These are phyloP conservation scores for Harpegnathos saltator DNA, from an alignment of 1,140 invertebrate species.

Conservation along the genomic window DNA sequence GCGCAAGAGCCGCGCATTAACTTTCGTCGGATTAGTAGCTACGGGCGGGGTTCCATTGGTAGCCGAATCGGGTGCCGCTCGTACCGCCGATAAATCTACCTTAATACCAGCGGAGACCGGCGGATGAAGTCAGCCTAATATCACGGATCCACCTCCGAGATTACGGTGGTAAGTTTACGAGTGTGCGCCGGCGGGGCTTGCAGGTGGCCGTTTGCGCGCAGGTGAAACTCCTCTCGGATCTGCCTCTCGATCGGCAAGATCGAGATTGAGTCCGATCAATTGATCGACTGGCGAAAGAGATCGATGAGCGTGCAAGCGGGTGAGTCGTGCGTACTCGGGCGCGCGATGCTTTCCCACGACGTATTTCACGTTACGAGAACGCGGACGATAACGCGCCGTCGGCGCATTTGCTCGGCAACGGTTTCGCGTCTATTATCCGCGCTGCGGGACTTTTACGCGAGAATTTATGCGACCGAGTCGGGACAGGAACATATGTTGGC, in stretches of 20 bases:
- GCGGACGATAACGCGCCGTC: constrained; percentile 23
- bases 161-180: constrained; percentile 56
- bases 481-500: constrained; percentile 52
- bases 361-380: constrained; percentile 26
- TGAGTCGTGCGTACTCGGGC: constrained; percentile 3
- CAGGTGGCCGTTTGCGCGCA: constrained; percentile 29
- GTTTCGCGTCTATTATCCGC: constrained; percentile 58
- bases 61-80: constrained; percentile 20
- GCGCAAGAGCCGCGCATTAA: constrained; percentile 44
- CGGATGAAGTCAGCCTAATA: constrained; percentile 48
- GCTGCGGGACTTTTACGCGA: constrained; percentile 23
- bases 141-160: constrained; percentile 52
- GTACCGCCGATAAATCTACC: constrained; percentile 59
- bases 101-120: constrained; percentile 32
- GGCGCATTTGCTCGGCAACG: constrained; percentile 3
- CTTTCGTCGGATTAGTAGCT: constrained; percentile 62
- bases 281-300: constrained; percentile 30
- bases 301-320: constrained; percentile 1
- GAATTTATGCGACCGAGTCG: constrained; percentile 52
- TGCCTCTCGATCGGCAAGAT: no score
- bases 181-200: constrained; percentile 14
- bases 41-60: constrained; percentile 21
- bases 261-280: constrained; percentile 21
- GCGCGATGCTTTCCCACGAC: constrained; percentile 53
- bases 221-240: constrained; percentile 20